Evolutionary conservation across 2,113 vertebrate genomes (phyloP), one percentile per base, ranked within the genome.

Genomic region (Mellivora capensis): DNA sequence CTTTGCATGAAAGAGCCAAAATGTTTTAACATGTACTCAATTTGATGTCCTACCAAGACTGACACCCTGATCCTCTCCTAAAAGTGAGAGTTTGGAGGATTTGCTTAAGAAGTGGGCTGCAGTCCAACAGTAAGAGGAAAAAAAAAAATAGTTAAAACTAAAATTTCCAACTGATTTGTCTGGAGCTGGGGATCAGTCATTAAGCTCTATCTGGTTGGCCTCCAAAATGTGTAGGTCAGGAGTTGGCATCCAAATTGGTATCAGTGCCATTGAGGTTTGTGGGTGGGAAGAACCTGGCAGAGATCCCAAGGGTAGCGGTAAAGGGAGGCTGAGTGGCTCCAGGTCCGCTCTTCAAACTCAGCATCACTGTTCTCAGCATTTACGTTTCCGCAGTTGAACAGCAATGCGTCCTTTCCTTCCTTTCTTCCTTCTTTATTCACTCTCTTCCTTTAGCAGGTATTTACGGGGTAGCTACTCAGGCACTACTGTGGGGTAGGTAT

Each of bases 231-330:
- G 44, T 49, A 88, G 81, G 64, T 94, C 64, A 82, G 21, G 57
- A 59, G 1, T 93, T 95, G 64, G 44, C 72, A 82, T 82, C 71
- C 57, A 90, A 25, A 18, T 21, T 87, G 52, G 27, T 61, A 4
- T 95, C 42, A 31, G 69, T 96, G 93, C 83, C 37, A 25, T 47
- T 96, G 93, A 89, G 95, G 86, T 94, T 90, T 97, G 85, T 64
- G 77, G 93, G 3, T 14, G 93, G 54, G 54, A 27, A 93, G 7
- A 64, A 76, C 82, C 82, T 98, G 96, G 96, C 89, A 62, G 82
- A 84, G 3, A 39, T 86, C 39, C 94, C 39, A 57, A 17, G 14
- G 52, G 14, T 49, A 37, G 39, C 27, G 74, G 42, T 27, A 23
- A 82, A 80, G 67, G 11, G 27, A 44, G 72, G 18, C 47, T 34